Percentiles rank a stretch among this genome's conserved stretches.
These are phyloP conservation scores for Pandemis cinnamomeana DNA, from an alignment of 2,888 invertebrate species.

Conservation along the genomic window DNA sequence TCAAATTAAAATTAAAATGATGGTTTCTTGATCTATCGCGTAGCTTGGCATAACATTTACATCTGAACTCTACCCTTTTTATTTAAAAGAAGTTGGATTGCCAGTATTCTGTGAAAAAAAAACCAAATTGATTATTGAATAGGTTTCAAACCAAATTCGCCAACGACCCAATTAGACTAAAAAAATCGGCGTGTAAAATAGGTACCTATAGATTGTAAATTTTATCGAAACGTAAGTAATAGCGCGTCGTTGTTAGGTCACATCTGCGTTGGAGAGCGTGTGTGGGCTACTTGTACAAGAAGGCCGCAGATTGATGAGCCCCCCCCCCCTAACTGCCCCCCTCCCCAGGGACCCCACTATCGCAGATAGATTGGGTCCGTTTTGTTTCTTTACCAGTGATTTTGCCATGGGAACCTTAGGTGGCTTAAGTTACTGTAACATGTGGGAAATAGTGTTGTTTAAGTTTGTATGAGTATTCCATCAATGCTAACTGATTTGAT, in stretches of 20 bases:
- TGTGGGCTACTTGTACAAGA: constrained; percentile 73
- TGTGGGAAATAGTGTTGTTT: background rate
- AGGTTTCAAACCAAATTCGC: no score
- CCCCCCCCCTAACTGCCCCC: constrained; percentile 49
- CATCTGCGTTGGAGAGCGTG: constrained; percentile 70
- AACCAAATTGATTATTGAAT: no score
- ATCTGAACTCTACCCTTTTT: no score
- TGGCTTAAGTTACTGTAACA: background rate
- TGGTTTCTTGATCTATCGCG: no score
- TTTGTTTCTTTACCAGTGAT: constrained; percentile 56
- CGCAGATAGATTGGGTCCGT: constrained; percentile 62
- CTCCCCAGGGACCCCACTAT: constrained; percentile 53
- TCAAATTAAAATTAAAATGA: no score
- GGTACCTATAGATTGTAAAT: background rate
- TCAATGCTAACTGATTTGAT: no score
- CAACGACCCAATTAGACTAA: no score
- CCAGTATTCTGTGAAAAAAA: no score
- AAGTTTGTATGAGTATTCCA: background rate
- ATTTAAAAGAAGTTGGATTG: no score
- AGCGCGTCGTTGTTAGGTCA: constrained; percentile 54
- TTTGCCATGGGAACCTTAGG: background rate
- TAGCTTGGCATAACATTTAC: no score
- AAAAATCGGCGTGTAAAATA: background rate
- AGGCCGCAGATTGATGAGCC: constrained; percentile 76
- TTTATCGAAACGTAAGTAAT: constrained; percentile 7